Conservation (phyloP, 2,888 invertebrate species). For the Lasius platythorax region DNA sequence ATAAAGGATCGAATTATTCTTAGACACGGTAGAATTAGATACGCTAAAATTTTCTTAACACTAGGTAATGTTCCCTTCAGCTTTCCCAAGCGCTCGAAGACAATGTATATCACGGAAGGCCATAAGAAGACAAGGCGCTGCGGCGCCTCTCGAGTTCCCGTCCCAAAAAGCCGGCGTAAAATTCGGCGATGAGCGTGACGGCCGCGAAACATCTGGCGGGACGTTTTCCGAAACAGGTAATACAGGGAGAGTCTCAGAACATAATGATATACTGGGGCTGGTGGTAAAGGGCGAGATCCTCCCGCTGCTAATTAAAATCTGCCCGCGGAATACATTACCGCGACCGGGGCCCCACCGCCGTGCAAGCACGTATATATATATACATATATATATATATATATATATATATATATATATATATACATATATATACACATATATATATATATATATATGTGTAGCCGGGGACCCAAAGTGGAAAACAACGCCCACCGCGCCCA, state of each 20-base stretch:
- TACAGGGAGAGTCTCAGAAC: conserved; percentile 41
- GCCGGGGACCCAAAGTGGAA: conserved; percentile 62
- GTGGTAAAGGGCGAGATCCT: conserved; percentile 76
- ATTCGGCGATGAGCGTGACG: conserved; percentile 50
- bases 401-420: background rate
- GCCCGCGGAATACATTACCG: conserved; percentile 78
- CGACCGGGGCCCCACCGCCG: background rate
- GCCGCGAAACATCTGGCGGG: conserved; percentile 57
- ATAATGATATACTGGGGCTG: conserved; percentile 79
- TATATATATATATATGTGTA: background rate
- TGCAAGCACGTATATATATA: background rate
- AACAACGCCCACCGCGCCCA: conserved; percentile 81
- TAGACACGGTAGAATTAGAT: conserved; percentile 17
- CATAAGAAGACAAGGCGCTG: background rate
- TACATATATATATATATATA: background rate
- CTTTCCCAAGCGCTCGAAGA: conserved; percentile 15
- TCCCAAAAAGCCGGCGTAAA: conserved; percentile 44
- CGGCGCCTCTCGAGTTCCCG: conserved; percentile 36
- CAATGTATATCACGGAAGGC: conserved; percentile 13
- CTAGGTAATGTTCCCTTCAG: background rate
- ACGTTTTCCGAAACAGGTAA: conserved; percentile 53
- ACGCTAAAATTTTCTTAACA: conserved; percentile 24
- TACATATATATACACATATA: background rate
- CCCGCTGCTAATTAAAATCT: conserved; percentile 84
- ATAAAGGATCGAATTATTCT: conserved; percentile 21